Conservation (phyloP, 2,113 vertebrate species). For the Chroicocephalus ridibundus region DNA sequence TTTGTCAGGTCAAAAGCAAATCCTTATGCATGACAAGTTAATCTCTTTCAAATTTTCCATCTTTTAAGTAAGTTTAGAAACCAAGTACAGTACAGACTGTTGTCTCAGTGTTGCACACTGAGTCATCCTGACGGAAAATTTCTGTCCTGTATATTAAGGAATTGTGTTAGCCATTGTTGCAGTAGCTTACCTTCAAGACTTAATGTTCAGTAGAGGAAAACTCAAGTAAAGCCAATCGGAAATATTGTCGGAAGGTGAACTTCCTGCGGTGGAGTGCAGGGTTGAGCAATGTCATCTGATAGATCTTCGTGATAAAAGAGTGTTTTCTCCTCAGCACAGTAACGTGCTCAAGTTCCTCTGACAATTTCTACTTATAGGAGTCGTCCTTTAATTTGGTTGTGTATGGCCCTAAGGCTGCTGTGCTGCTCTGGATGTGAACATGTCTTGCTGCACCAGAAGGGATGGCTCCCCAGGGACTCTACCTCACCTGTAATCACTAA, state of each 20-base stretch:
- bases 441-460: not conserved
- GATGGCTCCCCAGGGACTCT: not conserved
- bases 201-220: not conserved
- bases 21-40: not conserved
- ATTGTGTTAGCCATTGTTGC: not conserved
- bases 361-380: not conserved
- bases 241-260: not conserved
- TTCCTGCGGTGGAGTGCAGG: not conserved
- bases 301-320: not conserved
- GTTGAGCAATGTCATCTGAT: fast-evolving
- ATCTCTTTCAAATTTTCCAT: not conserved
- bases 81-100: fast-evolving
- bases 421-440: not conserved
- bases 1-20: not conserved
- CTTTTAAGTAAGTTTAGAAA: not conserved
- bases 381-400: not conserved
- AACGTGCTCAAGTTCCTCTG: not conserved
- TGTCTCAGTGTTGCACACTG: not conserved
- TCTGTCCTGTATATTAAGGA: not conserved
- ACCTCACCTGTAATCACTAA: not conserved
- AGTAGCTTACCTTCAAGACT: not conserved
- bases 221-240: not conserved
- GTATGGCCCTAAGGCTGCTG: not conserved
- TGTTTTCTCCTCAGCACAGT: not conserved
- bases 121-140: not conserved